phyloP scores from a whole-genome alignment of 2,888 invertebrate species.

The Galeruca laticollis region DNA sequence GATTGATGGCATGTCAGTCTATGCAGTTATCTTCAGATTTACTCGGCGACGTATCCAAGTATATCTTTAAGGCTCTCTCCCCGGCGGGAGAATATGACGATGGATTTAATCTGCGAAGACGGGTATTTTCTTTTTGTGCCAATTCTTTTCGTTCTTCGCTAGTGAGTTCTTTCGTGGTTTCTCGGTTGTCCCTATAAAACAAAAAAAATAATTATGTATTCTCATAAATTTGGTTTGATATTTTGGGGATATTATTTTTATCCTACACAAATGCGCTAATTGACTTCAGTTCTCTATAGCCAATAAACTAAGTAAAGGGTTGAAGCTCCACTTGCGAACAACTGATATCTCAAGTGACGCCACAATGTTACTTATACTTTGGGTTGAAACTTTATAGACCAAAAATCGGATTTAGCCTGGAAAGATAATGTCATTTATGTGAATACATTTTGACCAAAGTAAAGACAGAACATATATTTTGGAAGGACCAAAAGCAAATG shows the following conservation, averaged over 20 bases:
- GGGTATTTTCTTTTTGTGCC: constrained; percentile 71
- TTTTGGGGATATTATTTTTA: not conserved
- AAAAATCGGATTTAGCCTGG: no score
- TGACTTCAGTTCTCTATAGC: no score
- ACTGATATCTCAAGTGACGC: no score
- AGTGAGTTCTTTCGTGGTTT: constrained; percentile 71
- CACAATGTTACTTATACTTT: no score
- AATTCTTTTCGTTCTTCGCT: constrained; percentile 74
- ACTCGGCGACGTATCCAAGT: constrained; percentile 71
- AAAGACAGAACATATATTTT: no score
- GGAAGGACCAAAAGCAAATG: no score
- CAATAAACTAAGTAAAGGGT: no score
- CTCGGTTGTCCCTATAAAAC: constrained; percentile 72
- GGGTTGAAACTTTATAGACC: no score
- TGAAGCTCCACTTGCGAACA: no score
- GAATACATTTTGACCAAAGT: no score
- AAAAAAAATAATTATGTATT: constrained; percentile 29
- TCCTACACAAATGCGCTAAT: no score
- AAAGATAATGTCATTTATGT: no score
- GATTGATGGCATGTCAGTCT: constrained; percentile 63
- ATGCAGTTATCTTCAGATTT: constrained; percentile 62
- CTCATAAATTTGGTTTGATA: not conserved
- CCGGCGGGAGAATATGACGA: constrained; percentile 72
- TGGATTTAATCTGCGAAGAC: constrained; percentile 66
- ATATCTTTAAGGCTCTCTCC: constrained; percentile 80